Percentiles rank a stretch among this genome's conserved stretches.
phyloP scores from a whole-genome alignment of 1,140 invertebrate species.

The Drosophila melanogaster region Release_6_plus_ISO1_MT NT_033779.5:3130501-3131000 shows the following conservation, averaged over 20 bases:
- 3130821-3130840: constrained; percentile 65
- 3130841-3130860: constrained; percentile 32
- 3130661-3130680: constrained; percentile 26
- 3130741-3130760: constrained; percentile 65
- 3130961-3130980: constrained; percentile 39
- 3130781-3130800: constrained; percentile 7
- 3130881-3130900: constrained; percentile 27
- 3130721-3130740: constrained; percentile 71
- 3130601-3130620: constrained; percentile 28
- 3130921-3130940: constrained; percentile 22
- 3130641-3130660: constrained; percentile 12
- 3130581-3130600: constrained; percentile 51
- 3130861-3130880: constrained; percentile 10
- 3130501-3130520: constrained; percentile 43
- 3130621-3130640: constrained; percentile 8
- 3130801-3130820: constrained; percentile 76
- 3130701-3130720: not conserved
- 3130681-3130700: constrained; percentile 18
- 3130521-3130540: constrained; percentile 40
- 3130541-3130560: constrained; percentile 48
- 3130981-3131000: constrained; percentile 44
- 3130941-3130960: constrained; percentile 53
- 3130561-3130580: constrained; percentile 60
- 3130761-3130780: constrained; percentile 45
- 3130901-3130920: constrained; percentile 67